Evolutionary conservation across 2,113 vertebrate species (phyloP).

Genomic region (Odobenus rosmarus): DNA sequence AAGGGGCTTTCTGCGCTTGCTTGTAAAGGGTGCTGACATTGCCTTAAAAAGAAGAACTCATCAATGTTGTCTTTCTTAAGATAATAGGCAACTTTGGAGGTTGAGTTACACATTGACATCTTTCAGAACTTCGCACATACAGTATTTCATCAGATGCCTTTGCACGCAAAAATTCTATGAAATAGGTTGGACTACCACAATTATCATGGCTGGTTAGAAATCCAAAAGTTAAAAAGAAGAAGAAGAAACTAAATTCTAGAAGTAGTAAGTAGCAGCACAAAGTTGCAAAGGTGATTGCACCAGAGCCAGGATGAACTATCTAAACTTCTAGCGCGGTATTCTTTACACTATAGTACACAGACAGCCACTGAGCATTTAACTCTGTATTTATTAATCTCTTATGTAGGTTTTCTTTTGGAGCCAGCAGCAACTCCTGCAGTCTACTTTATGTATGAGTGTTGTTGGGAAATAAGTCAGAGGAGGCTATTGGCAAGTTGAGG

Average conservation of each 20-base stretch:
- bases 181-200: not conserved
- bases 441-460: conserved; percentile 17
- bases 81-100: not conserved
- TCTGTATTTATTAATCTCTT: conserved; percentile 40
- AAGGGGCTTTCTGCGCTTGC: not conserved
- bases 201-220: not conserved
- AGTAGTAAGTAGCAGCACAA: not conserved
- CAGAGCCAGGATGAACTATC: not conserved
- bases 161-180: not conserved
- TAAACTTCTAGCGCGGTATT: not conserved
- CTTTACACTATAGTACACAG: not conserved
- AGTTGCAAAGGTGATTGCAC: not conserved
- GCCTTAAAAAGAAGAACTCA: conserved; percentile 13
- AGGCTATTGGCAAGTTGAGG: conserved; percentile 63
- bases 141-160: not conserved
- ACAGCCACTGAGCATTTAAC: not conserved
- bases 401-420: conserved; percentile 47
- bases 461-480: conserved; percentile 60
- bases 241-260: not conserved
- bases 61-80: conserved; percentile 24
- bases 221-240: not conserved
- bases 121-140: not conserved
- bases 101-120: not conserved
- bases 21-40: conserved; percentile 12
- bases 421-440: conserved; percentile 39